A percentile compares a stretch with the other conserved stretches of the same genome.
Conservation (phyloP, 2,888 invertebrate genomes). For the Metalampra italica region DNA sequence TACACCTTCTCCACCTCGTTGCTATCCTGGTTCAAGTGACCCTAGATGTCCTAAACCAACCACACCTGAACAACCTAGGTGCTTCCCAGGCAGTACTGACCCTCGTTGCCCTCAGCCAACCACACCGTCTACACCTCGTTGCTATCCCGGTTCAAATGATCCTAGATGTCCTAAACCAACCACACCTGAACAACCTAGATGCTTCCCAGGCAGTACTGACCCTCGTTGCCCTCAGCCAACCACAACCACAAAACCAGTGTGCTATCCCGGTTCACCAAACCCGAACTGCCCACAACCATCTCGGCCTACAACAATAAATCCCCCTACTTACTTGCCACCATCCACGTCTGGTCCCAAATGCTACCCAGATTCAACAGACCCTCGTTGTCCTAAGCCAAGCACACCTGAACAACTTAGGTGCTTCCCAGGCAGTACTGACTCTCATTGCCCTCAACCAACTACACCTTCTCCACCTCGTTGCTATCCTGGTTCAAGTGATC, state of each 20-base stretch:
- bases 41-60: slow-evolving; percentile 26
- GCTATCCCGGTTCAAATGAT: slow-evolving; percentile 32
- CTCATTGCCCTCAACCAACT: slow-evolving; percentile 23
- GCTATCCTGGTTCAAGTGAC: slow-evolving; percentile 21
- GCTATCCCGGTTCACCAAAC: slow-evolving; percentile 40
- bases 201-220: slow-evolving; percentile 24
- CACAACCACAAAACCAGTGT: slow-evolving; percentile 19
- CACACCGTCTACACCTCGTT: slow-evolving; percentile 14
- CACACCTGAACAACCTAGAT: slow-evolving; percentile 20
- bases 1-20: slow-evolving; percentile 22
- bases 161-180: slow-evolving; percentile 31
- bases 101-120: slow-evolving; percentile 23
- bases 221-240: slow-evolving; percentile 33
- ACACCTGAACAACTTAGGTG: slow-evolving; percentile 26
- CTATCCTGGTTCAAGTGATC: slow-evolving; percentile 28
- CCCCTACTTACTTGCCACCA: slow-evolving; percentile 18
- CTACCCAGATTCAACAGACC: slow-evolving; percentile 29
- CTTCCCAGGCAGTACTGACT: slow-evolving; percentile 18
- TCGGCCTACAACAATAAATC: slow-evolving; percentile 17
- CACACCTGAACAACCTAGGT: slow-evolving; percentile 23
- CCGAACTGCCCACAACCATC: slow-evolving; percentile 27
- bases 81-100: slow-evolving; percentile 30
- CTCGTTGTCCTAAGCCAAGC: slow-evolving; percentile 31
- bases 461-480: slow-evolving; percentile 27
- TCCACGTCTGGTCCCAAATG: slow-evolving; percentile 24